phyloP scores from a whole-genome alignment of 2,888 invertebrate species.

The Sminthurinus aureus region DNA sequence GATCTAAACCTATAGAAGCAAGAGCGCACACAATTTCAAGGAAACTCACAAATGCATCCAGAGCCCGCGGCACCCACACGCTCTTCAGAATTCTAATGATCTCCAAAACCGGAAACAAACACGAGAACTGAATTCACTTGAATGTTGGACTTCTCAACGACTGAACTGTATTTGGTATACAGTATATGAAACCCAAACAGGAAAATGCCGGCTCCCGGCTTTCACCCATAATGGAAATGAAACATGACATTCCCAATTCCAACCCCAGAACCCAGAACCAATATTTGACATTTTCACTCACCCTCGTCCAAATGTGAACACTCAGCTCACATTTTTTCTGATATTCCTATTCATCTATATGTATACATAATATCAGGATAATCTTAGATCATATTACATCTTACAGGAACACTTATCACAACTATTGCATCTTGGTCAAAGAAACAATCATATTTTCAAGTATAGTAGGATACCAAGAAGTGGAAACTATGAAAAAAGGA shows the following conservation, averaged over 20 bases:
- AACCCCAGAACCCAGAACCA: background rate
- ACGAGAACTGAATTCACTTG: background rate
- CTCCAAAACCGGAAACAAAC: background rate
- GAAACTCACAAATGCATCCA: too few species aligned
- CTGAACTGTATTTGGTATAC: background rate
- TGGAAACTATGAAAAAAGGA: too few species aligned
- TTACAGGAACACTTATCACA: too few species aligned
- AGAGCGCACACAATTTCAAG: too few species aligned
- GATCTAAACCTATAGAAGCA: background rate
- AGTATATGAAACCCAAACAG: background rate
- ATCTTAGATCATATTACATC: too few species aligned
- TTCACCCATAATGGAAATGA: background rate
- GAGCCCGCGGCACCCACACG: background rate
- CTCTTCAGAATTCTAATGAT: background rate
- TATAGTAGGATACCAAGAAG: too few species aligned
- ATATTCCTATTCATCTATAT: background rate
- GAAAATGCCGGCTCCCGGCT: background rate
- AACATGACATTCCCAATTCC: background rate
- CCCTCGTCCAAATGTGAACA: background rate
- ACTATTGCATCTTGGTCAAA: too few species aligned
- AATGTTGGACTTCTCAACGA: background rate
- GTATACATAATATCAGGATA: background rate
- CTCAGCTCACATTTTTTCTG: background rate
- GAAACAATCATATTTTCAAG: too few species aligned
- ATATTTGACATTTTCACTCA: background rate